Evolutionary conservation across 2,797 vertebrate species (phyloP).

Genomic region (Sciurus carolinensis): DNA sequence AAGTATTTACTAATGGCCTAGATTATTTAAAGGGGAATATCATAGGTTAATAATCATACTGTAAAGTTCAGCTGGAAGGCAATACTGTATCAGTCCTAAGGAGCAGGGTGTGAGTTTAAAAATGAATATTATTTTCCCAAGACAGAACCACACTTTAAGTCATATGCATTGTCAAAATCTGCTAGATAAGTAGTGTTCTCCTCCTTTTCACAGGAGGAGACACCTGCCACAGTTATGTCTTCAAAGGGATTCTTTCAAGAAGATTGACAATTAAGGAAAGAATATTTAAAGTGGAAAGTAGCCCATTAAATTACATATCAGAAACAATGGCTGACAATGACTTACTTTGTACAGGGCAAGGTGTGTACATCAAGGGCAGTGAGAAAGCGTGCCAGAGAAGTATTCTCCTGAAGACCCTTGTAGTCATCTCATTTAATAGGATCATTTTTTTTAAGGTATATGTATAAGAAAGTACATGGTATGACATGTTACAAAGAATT

Average conservation of each 20-base stretch:
- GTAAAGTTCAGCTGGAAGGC: background rate
- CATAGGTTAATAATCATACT: background rate
- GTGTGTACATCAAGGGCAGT: background rate
- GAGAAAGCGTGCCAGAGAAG: background rate
- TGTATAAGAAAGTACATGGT: background rate
- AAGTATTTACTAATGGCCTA: slow-evolving; percentile 29
- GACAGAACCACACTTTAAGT: slow-evolving; percentile 6
- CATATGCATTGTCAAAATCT: background rate
- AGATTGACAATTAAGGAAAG: background rate
- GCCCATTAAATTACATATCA: background rate
- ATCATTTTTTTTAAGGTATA: background rate
- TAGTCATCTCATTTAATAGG: background rate
- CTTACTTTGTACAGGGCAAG: background rate
- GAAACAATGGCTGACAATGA: background rate
- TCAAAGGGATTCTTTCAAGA: slow-evolving; percentile 16
- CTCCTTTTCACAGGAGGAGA: slow-evolving; percentile 23
- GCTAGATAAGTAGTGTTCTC: background rate
- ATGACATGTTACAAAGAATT: background rate
- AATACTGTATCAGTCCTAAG: background rate
- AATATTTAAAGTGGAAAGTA: slow-evolving; percentile 52
- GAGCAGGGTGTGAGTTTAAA: background rate
- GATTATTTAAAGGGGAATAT: slow-evolving; percentile 57
- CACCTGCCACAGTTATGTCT: background rate
- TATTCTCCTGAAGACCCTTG: background rate
- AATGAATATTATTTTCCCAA: background rate